Evolutionary conservation across 1,140 invertebrate species (phyloP).

Genomic region (Meloidogyne chitwoodi): DNA sequence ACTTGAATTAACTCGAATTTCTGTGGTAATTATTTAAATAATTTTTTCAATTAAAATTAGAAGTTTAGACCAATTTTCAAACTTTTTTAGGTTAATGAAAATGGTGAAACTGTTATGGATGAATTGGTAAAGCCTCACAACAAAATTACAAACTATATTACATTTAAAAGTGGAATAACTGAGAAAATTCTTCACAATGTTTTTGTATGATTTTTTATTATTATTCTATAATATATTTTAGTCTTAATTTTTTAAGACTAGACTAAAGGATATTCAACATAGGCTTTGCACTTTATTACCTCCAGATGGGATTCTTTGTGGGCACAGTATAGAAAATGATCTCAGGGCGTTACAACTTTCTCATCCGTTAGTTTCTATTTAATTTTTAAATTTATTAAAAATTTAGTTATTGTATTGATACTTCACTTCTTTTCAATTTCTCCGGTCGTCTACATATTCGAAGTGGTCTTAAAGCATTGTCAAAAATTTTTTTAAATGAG

Average conservation of each 20-base stretch:
- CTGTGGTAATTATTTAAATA: conserved; percentile 20
- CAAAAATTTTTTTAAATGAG: conserved; percentile 27
- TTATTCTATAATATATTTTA: background rate
- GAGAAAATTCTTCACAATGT: conserved; percentile 22
- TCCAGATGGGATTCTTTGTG: conserved; percentile 27
- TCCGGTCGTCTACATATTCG: conserved; percentile 16
- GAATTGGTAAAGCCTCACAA: conserved; percentile 30
- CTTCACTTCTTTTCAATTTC: conserved; percentile 29
- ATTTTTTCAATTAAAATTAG: too few species aligned
- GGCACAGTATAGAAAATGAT: conserved; percentile 30
- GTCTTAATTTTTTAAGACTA: background rate
- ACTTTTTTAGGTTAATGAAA: conserved; percentile 23
- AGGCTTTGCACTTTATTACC: conserved; percentile 14
- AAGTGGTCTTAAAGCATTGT: conserved; percentile 23
- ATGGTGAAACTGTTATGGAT: conserved; percentile 25
- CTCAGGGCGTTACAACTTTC: conserved; percentile 24
- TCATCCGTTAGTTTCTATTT: conserved; percentile 24
- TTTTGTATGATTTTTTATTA: conserved; percentile 2
- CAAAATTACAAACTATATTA: conserved; percentile 31
- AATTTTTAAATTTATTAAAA: background rate
- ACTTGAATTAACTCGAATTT: conserved; percentile 28
- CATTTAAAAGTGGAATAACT: conserved; percentile 30
- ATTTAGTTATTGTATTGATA: conserved; percentile 37
- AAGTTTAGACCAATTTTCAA: too few species aligned
- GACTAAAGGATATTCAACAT: conserved; percentile 25